Percentiles rank a stretch among this genome's conserved stretches.
Evolutionary conservation across 2,888 invertebrate species (phyloP).

Genomic region (Hipparchia semele): DNA sequence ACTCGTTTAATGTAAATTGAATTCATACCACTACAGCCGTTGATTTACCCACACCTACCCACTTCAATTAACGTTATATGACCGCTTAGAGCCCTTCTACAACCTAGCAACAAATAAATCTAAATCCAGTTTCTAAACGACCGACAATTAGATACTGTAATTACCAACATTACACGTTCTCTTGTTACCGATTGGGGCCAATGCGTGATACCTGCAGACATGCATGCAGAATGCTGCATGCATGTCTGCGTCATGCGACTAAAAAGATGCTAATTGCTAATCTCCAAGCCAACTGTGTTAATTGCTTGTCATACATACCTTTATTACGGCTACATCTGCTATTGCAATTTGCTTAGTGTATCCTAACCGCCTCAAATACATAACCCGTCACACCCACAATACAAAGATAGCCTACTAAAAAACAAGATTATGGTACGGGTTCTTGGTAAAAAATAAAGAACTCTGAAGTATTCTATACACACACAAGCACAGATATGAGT

Average conservation of each 20-base stretch:
- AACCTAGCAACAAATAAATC: background rate
- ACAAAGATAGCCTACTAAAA: too few relatives aligned
- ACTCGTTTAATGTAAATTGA: too few relatives aligned
- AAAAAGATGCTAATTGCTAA: conserved; percentile 8
- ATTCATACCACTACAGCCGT: too few relatives aligned
- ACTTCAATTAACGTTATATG: background rate
- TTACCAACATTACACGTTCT: background rate
- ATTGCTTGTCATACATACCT: background rate
- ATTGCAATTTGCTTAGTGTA: background rate
- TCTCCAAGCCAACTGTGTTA: conserved; percentile 7
- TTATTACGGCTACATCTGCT: background rate
- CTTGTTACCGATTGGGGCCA: conserved; percentile 15
- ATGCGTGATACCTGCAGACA: background rate
- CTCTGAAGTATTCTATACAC: too few relatives aligned
- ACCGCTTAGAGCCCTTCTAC: background rate
- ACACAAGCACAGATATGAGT: too few relatives aligned
- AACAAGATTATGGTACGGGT: too few relatives aligned
- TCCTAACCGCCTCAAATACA: too few relatives aligned
- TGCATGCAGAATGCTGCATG: background rate
- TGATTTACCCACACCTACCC: background rate
- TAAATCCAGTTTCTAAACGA: conserved; percentile 12
- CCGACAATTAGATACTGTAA: conserved; percentile 1
- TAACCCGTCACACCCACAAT: too few relatives aligned
- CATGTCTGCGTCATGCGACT: background rate
- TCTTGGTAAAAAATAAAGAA: too few relatives aligned